phyloP scores from a whole-genome alignment of 2,113 vertebrate genomes.

The Bothrops jararaca region DNA sequence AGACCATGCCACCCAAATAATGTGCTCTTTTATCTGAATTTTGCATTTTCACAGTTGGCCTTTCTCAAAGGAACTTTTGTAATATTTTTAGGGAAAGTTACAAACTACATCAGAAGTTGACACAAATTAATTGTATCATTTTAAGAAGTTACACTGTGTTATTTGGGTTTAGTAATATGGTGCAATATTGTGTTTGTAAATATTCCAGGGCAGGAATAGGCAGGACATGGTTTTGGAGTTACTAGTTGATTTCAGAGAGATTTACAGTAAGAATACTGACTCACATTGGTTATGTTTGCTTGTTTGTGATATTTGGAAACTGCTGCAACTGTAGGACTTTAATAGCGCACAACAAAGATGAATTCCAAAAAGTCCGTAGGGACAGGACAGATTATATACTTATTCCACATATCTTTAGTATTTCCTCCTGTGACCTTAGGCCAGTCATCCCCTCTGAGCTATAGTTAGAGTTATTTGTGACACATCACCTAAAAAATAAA shows the following conservation, averaged over 20 bases:
- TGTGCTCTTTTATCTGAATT: conserved; percentile 42
- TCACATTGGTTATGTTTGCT: background rate
- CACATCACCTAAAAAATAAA: background rate
- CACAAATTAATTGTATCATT: background rate
- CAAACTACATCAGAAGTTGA: conserved; percentile 8
- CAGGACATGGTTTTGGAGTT: background rate
- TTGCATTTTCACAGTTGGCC: conserved; percentile 29
- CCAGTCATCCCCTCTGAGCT: background rate
- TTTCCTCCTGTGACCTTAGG: background rate
- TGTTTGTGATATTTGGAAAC: background rate
- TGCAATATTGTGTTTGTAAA: background rate
- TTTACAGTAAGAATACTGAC: background rate
- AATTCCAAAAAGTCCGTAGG: background rate
- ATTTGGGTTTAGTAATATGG: background rate
- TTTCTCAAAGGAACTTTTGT: conserved; percentile 42
- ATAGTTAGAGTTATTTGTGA: background rate
- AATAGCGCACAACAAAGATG: background rate
- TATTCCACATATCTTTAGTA: background rate
- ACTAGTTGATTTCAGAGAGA: background rate
- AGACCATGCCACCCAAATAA: conserved; percentile 31
- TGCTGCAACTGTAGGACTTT: background rate
- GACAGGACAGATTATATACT: background rate
- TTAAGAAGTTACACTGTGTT: background rate
- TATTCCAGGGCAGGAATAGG: background rate
- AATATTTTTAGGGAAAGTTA: conserved; percentile 15